Evolutionary conservation across 2,888 invertebrate genomes (phyloP).

Genomic region (Bugulina stolonifera): DNA sequence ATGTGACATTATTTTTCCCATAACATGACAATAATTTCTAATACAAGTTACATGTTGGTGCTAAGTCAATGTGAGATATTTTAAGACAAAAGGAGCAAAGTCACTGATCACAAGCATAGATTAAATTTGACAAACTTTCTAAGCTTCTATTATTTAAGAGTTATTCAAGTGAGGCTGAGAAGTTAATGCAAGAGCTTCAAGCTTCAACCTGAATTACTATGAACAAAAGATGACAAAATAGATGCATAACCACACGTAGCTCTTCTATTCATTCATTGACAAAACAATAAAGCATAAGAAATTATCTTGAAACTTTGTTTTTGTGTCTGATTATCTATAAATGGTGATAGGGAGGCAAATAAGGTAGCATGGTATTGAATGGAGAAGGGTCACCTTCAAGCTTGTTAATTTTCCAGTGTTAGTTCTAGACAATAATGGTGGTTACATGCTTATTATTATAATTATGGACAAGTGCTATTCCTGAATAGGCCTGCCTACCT

Average conservation of each 20-base stretch:
- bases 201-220: neutral
- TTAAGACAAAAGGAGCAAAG: conserved; percentile 17
- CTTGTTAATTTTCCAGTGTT: no score
- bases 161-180: conserved; percentile 21
- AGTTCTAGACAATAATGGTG: no score
- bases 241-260: neutral
- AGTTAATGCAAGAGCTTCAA: neutral
- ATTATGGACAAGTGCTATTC: no score
- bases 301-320: conserved; percentile 11
- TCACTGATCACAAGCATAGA: conserved; percentile 18
- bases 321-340: conserved; percentile 5
- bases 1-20: neutral
- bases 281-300: neutral
- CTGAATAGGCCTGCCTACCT: no score
- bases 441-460: no score
- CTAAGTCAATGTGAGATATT: neutral
- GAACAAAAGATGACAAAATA: conserved; percentile 2
- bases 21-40: neutral
- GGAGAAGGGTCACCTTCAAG: no score
- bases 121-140: conserved; percentile 24
- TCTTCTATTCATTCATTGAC: conserved; percentile 10
- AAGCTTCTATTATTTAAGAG: conserved; percentile 23
- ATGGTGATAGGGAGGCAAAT: no score
- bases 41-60: neutral
- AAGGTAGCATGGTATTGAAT: no score